A percentile compares a stretch with the other conserved stretches of the same genome.
phyloP scores from a whole-genome alignment of 2,888 invertebrate species.

The Blera fallax region DNA sequence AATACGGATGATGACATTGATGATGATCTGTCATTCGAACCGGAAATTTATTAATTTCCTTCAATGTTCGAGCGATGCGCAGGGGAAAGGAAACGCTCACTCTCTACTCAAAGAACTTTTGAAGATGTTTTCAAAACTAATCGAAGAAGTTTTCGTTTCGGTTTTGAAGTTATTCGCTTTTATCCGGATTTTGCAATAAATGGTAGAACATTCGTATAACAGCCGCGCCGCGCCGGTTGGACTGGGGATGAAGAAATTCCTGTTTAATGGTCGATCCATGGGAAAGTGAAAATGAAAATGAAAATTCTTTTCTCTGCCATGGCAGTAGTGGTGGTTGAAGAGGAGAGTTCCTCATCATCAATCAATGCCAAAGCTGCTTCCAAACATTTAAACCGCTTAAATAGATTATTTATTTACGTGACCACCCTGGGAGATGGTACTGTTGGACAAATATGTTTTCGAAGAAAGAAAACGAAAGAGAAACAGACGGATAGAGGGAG shows the following conservation, averaged over 20 bases:
- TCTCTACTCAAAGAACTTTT: slow-evolving; percentile 49
- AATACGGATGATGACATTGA: slow-evolving; percentile 61
- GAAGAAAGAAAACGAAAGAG: background rate
- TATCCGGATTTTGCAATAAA: slow-evolving; percentile 1
- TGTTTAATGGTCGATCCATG: slow-evolving; percentile 19
- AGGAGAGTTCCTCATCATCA: slow-evolving; percentile 42
- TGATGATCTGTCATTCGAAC: slow-evolving; percentile 58
- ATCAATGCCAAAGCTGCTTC: slow-evolving; percentile 65
- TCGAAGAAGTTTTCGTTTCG: slow-evolving; percentile 56
- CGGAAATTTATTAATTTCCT: slow-evolving; percentile 70
- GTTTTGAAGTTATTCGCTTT: background rate
- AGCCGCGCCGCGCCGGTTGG: background rate
- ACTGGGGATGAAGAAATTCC: background rate
- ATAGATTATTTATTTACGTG: slow-evolving; percentile 70
- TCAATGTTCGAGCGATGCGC: background rate
- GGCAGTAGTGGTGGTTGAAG: background rate
- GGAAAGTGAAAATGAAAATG: slow-evolving; percentile 50
- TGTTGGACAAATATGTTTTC: slow-evolving; percentile 24
- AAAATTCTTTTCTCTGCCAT: background rate
- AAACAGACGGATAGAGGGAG: background rate
- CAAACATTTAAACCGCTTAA: slow-evolving; percentile 62
- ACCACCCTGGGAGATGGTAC: slow-evolving; percentile 33
- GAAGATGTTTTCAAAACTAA: slow-evolving; percentile 22
- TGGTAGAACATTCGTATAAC: background rate
- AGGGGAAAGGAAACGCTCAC: background rate